Evolutionary conservation across 2,797 vertebrate genomes (phyloP), one percentile per base, ranked within the genome.

Genomic region (Gobio occitaniae): DNA sequence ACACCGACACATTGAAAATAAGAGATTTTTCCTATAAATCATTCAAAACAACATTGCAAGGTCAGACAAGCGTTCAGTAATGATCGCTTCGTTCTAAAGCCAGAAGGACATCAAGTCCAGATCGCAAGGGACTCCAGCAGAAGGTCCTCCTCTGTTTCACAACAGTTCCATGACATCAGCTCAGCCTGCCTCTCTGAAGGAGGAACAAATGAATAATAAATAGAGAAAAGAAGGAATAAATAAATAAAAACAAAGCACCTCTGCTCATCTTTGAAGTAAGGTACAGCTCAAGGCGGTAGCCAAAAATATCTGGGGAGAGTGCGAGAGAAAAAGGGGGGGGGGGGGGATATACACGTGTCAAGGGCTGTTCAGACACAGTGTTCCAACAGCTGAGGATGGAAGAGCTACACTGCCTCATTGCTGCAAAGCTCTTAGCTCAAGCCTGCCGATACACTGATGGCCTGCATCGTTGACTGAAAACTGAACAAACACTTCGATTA

Each of bases 231-330:
- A 84, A 84, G 71, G 87, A 88, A 89, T 89, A 86, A 90, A 90
- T 90, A 89, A 90, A 90, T 90, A 87, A 88, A 89, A 87, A 88
- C 84, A 88, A 89, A 88, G 88, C 84, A 87, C 88, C 86, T 86
- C 84, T 78, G 78, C 84, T 87, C 86, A 70, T 78, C 84, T 90
- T 89, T 90, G 88, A 89, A 89, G 87, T 88, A 77, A 86, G 86
- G 84, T 89, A 84, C 83, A 85, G 90, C 90, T 89, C 85, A 87
- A 88, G 86, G 90, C 88, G 72, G 83, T 84, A 78, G 69, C 86
- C 88, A 83, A 88, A 90, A 89, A 90, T 90, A 89, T 86, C 88
- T 79, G 80, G 84, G 87, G 70, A 87, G 72, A 69, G 81, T 59
- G 68, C 71, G 65, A 19, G 65, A 72, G 82, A 19, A 54, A 71